Evolutionary conservation across 2,113 vertebrate genomes (phyloP).

Genomic region (Phaethon lepturus): DNA sequence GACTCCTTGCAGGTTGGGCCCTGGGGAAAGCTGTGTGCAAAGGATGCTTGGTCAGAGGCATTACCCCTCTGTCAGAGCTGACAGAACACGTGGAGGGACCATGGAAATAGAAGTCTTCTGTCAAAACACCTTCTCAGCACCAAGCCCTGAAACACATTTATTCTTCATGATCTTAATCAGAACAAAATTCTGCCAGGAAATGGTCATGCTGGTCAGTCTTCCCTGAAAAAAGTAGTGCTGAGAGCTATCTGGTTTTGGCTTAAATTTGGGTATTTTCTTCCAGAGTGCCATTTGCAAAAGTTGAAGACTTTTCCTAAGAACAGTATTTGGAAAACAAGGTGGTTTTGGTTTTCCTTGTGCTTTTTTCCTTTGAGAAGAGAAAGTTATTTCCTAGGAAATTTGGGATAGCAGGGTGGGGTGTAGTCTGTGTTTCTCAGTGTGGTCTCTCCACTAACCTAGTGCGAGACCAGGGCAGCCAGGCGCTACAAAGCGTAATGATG

Average conservation of each 20-base stretch:
- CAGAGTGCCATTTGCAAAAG: neutral
- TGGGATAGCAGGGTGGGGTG: no score
- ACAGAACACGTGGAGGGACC: neutral
- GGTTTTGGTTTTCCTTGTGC: neutral
- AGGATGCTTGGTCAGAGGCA: neutral
- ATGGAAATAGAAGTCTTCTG: neutral
- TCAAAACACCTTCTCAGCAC: slow-evolving; percentile 28
- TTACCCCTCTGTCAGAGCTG: neutral
- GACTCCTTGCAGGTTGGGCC: neutral
- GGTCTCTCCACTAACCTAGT: neutral
- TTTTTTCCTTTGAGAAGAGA: neutral
- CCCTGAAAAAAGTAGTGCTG: neutral
- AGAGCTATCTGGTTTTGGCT: slow-evolving; percentile 12
- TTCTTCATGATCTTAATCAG: slow-evolving; percentile 44
- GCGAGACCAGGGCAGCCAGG: neutral
- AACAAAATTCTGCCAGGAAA: slow-evolving; percentile 37
- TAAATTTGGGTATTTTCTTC: neutral
- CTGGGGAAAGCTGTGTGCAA: neutral
- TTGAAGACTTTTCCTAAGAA: neutral
- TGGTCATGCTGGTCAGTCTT: slow-evolving; percentile 36
- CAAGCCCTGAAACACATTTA: neutral
- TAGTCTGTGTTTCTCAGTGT: neutral
- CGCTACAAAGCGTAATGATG: neutral
- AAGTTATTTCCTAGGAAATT: neutral
- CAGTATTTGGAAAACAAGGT: neutral